These are phyloP conservation scores for Caenorhabditis latens DNA, from an alignment of 1,140 invertebrate genomes.

Conservation along the genomic window DNA sequence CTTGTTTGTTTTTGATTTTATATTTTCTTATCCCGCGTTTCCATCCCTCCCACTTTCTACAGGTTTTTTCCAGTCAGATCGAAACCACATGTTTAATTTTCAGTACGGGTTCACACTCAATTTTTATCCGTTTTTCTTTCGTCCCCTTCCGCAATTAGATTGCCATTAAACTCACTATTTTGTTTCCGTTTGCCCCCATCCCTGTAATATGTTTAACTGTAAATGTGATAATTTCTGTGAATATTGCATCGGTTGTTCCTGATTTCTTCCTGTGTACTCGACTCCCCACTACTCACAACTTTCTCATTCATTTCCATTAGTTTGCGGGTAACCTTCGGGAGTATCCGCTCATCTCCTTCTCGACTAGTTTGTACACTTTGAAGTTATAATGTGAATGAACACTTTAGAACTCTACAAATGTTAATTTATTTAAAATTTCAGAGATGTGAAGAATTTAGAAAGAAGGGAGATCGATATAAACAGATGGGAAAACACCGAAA, in stretches of 20 bases:
- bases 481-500: too few relatives aligned
- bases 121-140: neutral
- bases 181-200: neutral
- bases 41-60: slow-evolving; percentile 23
- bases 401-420: too few relatives aligned
- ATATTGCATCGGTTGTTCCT: slow-evolving; percentile 37
- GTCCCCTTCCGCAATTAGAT: slow-evolving; percentile 15
- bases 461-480: too few relatives aligned
- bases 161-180: neutral
- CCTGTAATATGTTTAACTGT: slow-evolving; percentile 40
- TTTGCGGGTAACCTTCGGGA: slow-evolving; percentile 3
- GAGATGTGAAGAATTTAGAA: too few relatives aligned
- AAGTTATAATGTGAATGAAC: neutral
- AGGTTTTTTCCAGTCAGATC: neutral
- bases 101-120: neutral
- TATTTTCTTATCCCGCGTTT: neutral
- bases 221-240: slow-evolving; percentile 49
- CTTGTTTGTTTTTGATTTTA: neutral
- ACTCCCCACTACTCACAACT: neutral
- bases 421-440: too few relatives aligned
- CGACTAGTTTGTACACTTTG: neutral
- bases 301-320: neutral
- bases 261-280: neutral
- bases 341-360: neutral
- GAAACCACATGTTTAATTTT: slow-evolving; percentile 4